These are phyloP conservation scores for Napeogenes sylphis DNA, from an alignment of 2,888 invertebrate genomes.

Conservation along the genomic window DNA sequence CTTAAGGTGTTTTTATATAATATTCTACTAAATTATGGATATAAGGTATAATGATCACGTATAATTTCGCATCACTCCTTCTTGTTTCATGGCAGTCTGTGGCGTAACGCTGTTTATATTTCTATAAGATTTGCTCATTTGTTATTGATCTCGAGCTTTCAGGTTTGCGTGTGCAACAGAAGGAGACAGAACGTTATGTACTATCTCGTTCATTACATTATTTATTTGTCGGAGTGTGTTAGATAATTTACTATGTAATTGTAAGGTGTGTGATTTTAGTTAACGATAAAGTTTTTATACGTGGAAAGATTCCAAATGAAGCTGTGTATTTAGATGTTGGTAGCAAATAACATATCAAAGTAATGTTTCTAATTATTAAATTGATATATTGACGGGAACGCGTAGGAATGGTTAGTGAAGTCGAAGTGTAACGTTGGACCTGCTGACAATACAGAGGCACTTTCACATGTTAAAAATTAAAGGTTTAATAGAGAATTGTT, in stretches of 20 bases:
- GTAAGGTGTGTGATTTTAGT: conserved; percentile 73
- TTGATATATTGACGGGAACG: conserved; percentile 36
- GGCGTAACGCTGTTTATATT: conserved; percentile 39
- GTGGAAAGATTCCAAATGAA: conserved; percentile 75
- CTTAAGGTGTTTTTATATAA: conserved; percentile 64
- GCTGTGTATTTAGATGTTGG: conserved; percentile 50
- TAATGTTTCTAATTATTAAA: conserved; percentile 64
- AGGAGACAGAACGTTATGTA: conserved; percentile 21
- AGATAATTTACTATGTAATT: conserved; percentile 54
- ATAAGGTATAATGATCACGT: conserved; percentile 48
- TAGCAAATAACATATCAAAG: conserved; percentile 76
- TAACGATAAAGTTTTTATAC: conserved; percentile 60
- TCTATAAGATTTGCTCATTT: conserved; percentile 31
- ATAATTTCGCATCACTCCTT: conserved; percentile 53
- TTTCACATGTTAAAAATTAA: conserved; percentile 64
- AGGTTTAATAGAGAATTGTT: conserved; percentile 73
- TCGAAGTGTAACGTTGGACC: conserved; percentile 53
- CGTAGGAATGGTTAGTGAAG: conserved; percentile 58
- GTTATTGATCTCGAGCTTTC: conserved; percentile 22
- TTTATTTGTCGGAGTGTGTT: conserved; percentile 53
- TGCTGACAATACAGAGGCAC: conserved; percentile 66
- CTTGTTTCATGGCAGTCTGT: conserved; percentile 47
- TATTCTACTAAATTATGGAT: conserved; percentile 59
- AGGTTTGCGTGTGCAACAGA: conserved; percentile 20
- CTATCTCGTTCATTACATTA: conserved; percentile 26